Conservation (phyloP, 1,140 invertebrate species). For the Odontomachus brunneus region DNA sequence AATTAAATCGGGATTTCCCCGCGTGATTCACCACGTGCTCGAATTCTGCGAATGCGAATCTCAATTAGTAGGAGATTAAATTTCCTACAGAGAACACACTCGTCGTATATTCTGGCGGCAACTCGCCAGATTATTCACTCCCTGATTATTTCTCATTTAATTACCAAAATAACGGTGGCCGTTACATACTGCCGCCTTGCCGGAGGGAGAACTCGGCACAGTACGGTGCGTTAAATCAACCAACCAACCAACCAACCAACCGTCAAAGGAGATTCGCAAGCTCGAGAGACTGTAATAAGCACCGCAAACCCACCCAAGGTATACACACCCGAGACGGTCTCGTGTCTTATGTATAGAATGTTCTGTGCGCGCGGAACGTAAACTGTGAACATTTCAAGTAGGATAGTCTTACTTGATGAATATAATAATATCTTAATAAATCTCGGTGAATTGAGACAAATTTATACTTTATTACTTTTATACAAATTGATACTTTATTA, state of each 20-base stretch:
- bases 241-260: too few species aligned
- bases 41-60: conserved; percentile 7
- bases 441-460: too few species aligned
- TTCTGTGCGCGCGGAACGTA: too few species aligned
- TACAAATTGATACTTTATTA: too few species aligned
- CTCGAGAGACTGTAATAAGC: conserved; percentile 1
- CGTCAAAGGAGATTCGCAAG: conserved; percentile 22
- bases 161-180: conserved; percentile 30
- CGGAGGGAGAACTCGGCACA: not conserved
- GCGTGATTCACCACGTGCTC: not conserved
- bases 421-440: too few species aligned
- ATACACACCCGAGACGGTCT: not conserved
- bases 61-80: conserved; percentile 36
- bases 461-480: too few species aligned
- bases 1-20: conserved; percentile 7
- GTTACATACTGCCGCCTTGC: not conserved
- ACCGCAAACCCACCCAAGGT: not conserved
- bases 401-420: too few species aligned
- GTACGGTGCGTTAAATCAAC: conserved; percentile 20
- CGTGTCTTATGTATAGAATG: too few species aligned
- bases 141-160: conserved; percentile 44
- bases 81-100: too few species aligned
- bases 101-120: too few species aligned
- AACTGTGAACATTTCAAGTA: too few species aligned
- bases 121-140: not conserved